Evolutionary conservation across 2,113 vertebrate genomes (phyloP), one percentile per base, ranked within the genome.

Genomic region (Platysternon megacephalum): DNA sequence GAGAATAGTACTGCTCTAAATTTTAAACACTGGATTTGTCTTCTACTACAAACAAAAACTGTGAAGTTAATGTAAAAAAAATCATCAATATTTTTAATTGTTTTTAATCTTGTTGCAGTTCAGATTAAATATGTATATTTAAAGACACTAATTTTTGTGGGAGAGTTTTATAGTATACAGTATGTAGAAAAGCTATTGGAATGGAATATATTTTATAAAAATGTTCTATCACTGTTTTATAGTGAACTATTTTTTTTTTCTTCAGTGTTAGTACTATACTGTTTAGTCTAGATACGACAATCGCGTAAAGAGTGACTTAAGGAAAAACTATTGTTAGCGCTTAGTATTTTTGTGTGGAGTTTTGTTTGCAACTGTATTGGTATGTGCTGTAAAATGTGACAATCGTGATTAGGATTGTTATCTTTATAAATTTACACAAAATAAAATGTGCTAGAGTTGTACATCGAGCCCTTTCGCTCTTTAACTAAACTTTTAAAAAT

Each of bases 171-270:
- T 97, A 95, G 97, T 96, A 98, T 97, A 98, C 97, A 98, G 97
- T 97, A 98, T 98, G 98, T 98, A 98, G 98, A 98, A 92, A 98
- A 98, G 97, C 97, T 98, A 97, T 97, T 97, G 96, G 97, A 98
- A 98, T 98, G 97, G 97, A 98, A 97, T 98, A 97, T 98, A 98
- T 98, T 98, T 98, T 98, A 98, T 98, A 98, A 97, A 97, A 96
- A 98, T 90, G 44, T 97, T 97, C 96, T 97, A 97, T 98, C 98
- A 97, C 98, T 97, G 97, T 98, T 98, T 98, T 98, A 98, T 98
- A 98, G 97, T 97, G 97, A 98, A 94, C 94, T 98, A 96, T 46
- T 49, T 98, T 98, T 97, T 97, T 96, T 79, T 52, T 68, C 95
- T 72, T 97, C 94, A 96, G 94, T 98, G 97, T 98, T 98, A 97